phyloP scores from a whole-genome alignment of 1,140 invertebrate species.

The Lepidurus couesii region DNA sequence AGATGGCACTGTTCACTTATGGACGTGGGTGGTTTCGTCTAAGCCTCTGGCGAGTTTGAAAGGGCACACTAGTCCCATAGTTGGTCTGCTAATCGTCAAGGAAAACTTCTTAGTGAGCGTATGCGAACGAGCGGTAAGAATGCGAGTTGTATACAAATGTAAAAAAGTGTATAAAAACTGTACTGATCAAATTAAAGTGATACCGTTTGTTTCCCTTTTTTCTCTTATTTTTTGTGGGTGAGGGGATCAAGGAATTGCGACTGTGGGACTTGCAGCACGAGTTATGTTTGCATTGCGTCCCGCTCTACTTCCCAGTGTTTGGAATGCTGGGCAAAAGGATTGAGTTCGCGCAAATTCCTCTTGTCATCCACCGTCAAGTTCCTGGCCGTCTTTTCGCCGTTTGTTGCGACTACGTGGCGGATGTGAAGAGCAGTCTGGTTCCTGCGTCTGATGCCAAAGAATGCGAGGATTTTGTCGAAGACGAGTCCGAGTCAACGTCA shows the following conservation, averaged over 20 bases:
- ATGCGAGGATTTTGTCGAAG: background rate
- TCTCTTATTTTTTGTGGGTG: background rate
- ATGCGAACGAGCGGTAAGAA: slow-evolving; percentile 28
- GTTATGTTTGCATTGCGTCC: background rate
- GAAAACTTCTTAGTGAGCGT: slow-evolving; percentile 13
- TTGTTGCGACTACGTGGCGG: slow-evolving; percentile 25
- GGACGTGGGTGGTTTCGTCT: slow-evolving; percentile 14
- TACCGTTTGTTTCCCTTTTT: background rate
- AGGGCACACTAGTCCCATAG: slow-evolving; percentile 23
- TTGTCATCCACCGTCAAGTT: background rate
- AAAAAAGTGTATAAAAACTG: background rate
- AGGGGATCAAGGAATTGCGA: background rate
- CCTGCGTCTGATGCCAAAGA: background rate
- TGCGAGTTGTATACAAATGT: background rate
- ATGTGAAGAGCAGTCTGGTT: background rate
- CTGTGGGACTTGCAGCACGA: slow-evolving; percentile 23
- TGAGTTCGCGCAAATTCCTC: slow-evolving; percentile 23
- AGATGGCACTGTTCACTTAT: slow-evolving; percentile 23
- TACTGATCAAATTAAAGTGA: background rate
- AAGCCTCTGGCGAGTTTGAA: slow-evolving; percentile 17
- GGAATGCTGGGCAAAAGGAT: slow-evolving; percentile 25
- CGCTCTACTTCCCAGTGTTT: slow-evolving; percentile 25
- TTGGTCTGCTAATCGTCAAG: slow-evolving; percentile 21
- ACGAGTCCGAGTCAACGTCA: background rate
- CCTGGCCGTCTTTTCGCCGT: background rate